These are phyloP conservation scores for Podiceps cristatus DNA, from an alignment of 2,113 vertebrate species.

Conservation along the genomic window DNA sequence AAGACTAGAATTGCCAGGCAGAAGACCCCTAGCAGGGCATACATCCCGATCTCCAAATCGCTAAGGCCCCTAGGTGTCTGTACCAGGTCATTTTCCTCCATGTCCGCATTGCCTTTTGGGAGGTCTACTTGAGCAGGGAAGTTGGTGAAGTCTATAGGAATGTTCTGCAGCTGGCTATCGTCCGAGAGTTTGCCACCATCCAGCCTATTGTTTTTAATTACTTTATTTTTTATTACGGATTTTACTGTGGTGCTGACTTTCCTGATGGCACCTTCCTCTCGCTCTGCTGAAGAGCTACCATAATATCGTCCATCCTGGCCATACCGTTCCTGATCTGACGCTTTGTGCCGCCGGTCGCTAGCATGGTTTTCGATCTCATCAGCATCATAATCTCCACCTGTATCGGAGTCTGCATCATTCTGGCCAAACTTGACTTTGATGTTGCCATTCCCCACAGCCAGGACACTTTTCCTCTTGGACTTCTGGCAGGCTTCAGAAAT, in stretches of 20 bases:
- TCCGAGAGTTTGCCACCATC: slow-evolving; percentile 79
- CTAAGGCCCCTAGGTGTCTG: slow-evolving; percentile 85
- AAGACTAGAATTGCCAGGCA: slow-evolving; percentile 97
- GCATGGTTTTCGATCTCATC: slow-evolving; percentile 85
- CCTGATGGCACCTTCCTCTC: slow-evolving; percentile 80
- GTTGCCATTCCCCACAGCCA: slow-evolving; percentile 86
- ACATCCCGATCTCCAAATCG: slow-evolving; percentile 97
- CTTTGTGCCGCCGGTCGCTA: slow-evolving; percentile 82
- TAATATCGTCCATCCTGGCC: slow-evolving; percentile 80
- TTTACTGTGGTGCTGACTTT: slow-evolving; percentile 82
- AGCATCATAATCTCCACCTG: slow-evolving; percentile 71
- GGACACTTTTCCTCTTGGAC: slow-evolving; percentile 89
- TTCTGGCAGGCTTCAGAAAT: slow-evolving; percentile 94
- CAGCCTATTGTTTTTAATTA: slow-evolving; percentile 47
- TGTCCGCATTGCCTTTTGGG: slow-evolving; percentile 74
- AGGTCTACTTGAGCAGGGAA: slow-evolving; percentile 91
- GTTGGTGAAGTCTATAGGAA: slow-evolving; percentile 89
- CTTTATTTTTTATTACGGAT: slow-evolving; percentile 75
- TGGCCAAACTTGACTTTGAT: slow-evolving; percentile 89
- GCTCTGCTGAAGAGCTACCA: slow-evolving; percentile 80
- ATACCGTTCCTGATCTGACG: slow-evolving; percentile 76
- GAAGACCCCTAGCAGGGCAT: slow-evolving; percentile 94
- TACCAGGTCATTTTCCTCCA: slow-evolving; percentile 81
- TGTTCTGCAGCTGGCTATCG: slow-evolving; percentile 80
- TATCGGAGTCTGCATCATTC: slow-evolving; percentile 67